These are phyloP conservation scores for Parasteatoda lunata DNA, from an alignment of 2,888 invertebrate genomes.

Conservation along the genomic window DNA sequence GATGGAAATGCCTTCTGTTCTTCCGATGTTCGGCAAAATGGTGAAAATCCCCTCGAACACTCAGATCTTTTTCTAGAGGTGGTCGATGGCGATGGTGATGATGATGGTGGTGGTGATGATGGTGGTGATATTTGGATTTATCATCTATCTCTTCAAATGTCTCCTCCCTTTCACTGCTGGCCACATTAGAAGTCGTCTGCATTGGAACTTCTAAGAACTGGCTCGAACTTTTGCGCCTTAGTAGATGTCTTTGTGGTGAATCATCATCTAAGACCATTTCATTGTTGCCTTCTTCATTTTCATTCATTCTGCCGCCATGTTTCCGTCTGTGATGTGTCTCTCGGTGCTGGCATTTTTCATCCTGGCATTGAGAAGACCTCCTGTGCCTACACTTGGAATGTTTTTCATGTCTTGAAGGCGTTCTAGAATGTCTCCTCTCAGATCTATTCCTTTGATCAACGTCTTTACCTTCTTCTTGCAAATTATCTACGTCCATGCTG, in stretches of 20 bases:
- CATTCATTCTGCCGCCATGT: neutral
- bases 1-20: slow-evolving; percentile 48
- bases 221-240: slow-evolving; percentile 23
- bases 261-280: slow-evolving; percentile 19
- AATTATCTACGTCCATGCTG: neutral
- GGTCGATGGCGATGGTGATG: slow-evolving; percentile 55
- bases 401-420: slow-evolving; percentile 6
- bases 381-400: neutral
- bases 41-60: slow-evolving; percentile 12
- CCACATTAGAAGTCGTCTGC: neutral
- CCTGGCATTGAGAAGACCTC: neutral
- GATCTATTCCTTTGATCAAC: neutral
- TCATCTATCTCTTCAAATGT: slow-evolving; percentile 10
- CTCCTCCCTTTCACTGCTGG: slow-evolving; percentile 13
- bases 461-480: neutral
- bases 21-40: slow-evolving; percentile 24
- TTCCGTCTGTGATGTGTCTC: neutral
- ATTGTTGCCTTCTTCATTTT: slow-evolving; percentile 7
- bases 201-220: slow-evolving; percentile 49
- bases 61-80: slow-evolving; percentile 22
- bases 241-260: slow-evolving; percentile 2
- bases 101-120: slow-evolving; percentile 53
- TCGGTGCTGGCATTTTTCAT: neutral
- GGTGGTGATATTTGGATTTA: slow-evolving; percentile 23
- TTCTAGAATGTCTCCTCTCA: slow-evolving; percentile 22